phyloP scores from a whole-genome alignment of 1,140 invertebrate genomes.

The Drosophila ambigua region DNA sequence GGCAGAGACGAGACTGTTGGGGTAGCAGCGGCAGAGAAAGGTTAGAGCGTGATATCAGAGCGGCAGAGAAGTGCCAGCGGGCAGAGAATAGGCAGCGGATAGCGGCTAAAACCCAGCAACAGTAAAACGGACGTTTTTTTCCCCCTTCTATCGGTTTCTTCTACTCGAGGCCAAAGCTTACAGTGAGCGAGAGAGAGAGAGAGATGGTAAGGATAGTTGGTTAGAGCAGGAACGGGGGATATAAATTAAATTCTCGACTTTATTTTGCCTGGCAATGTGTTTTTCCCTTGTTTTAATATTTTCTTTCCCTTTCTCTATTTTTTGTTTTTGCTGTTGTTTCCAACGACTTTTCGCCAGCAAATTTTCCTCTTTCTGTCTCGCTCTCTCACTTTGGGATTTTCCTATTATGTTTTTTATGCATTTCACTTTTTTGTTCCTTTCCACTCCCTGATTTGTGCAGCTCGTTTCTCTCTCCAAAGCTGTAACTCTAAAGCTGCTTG shows the following conservation, averaged over 20 bases:
- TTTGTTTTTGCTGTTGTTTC: conserved; percentile 12
- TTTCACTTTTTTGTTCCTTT: conserved; percentile 27
- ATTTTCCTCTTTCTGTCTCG: conserved; percentile 31
- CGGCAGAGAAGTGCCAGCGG: too few species aligned
- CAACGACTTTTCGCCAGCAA: conserved; percentile 42
- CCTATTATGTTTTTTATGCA: conserved; percentile 6
- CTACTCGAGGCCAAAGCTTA: conserved; percentile 27
- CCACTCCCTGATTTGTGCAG: conserved; percentile 53
- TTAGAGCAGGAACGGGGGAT: conserved; percentile 36
- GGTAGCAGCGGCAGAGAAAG: neutral
- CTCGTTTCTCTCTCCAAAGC: conserved; percentile 27
- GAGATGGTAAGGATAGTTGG: conserved; percentile 14
- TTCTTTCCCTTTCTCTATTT: conserved; percentile 55
- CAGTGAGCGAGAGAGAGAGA: conserved; percentile 7
- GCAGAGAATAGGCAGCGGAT: conserved; percentile 10
- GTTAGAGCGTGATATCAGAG: too few species aligned
- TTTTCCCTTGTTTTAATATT: conserved; percentile 77
- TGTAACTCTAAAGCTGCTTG: conserved; percentile 46
- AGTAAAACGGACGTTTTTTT: conserved; percentile 68
- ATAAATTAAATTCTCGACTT: conserved; percentile 81
- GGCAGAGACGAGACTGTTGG: neutral
- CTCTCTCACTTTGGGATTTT: conserved; percentile 17
- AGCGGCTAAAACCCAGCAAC: conserved; percentile 63
- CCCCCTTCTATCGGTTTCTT: conserved; percentile 31
- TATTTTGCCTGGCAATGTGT: conserved; percentile 67